Conservation (phyloP, 92 coral and sea anemone species). For the Galaxea fascicularis region DNA sequence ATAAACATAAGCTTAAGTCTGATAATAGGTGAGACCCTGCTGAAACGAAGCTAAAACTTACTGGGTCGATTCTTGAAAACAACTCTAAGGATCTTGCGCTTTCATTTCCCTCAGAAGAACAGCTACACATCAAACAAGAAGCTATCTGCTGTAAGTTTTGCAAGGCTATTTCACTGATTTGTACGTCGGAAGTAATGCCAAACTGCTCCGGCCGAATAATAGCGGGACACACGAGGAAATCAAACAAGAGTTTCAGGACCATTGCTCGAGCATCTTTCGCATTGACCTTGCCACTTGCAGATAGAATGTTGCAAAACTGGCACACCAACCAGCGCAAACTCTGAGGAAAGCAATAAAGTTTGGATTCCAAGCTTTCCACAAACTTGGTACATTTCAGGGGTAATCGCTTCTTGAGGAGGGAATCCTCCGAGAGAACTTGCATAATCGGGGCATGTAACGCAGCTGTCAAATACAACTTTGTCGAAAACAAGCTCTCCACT, state of each 20-base stretch:
- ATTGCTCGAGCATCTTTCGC: constrained; percentile 73
- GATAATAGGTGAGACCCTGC: neutral
- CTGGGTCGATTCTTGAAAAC: constrained; percentile 74
- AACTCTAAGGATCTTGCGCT: constrained; percentile 51
- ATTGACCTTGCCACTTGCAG: constrained; percentile 66
- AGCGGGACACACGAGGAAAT: constrained; percentile 87
- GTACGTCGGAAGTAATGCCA: constrained; percentile 91
- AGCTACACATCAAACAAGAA: constrained; percentile 75
- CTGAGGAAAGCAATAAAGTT: constrained; percentile 91
- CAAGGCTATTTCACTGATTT: constrained; percentile 84
- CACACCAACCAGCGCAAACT: constrained; percentile 91
- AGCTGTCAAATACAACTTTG: constrained; percentile 84
- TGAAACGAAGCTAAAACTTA: constrained; percentile 38
- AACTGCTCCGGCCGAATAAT: constrained; percentile 89
- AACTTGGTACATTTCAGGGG: constrained; percentile 76
- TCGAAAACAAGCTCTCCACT: constrained; percentile 81
- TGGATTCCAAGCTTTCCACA: constrained; percentile 83
- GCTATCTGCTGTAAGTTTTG: constrained; percentile 89
- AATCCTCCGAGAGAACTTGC: constrained; percentile 86
- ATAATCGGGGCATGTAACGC: constrained; percentile 87
- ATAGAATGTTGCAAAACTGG: constrained; percentile 76
- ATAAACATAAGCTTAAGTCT: neutral
- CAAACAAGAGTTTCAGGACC: constrained; percentile 85
- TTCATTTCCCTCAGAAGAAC: constrained; percentile 56
- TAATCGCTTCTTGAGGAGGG: constrained; percentile 71